Conservation (phyloP, 2,888 invertebrate genomes). For the Prosopocoilus inquinatus region DNA sequence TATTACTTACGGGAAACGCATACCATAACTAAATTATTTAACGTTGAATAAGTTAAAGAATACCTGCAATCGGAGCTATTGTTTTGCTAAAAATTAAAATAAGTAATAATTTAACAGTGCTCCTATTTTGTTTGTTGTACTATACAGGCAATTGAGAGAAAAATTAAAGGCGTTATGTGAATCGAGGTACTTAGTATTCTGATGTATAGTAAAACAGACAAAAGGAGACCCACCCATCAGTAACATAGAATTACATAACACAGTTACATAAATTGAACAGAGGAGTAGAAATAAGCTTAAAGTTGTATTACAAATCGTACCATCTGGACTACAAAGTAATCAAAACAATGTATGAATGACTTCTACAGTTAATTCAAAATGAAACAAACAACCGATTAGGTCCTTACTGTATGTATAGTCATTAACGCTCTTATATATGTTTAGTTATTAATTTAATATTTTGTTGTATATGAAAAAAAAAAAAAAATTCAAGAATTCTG, state of each 20-base stretch:
- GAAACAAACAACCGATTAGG: no score
- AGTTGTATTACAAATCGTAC: background rate
- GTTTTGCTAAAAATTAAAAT: constrained; percentile 10
- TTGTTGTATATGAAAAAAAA: no score
- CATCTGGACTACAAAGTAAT: no score
- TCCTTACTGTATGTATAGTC: no score
- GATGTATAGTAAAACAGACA: background rate
- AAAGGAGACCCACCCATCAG: constrained; percentile 6
- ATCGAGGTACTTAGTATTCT: background rate
- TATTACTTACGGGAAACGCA: constrained; percentile 1
- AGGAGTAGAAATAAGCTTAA: constrained; percentile 3
- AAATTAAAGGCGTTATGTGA: background rate
- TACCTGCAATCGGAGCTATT: constrained; percentile 14
- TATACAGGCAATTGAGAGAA: background rate
- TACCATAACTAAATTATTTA: no score
- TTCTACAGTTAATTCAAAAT: no score
- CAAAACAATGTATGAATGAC: no score
- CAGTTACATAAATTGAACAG: constrained; percentile 8
- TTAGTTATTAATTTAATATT: no score
- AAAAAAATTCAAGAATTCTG: no score
- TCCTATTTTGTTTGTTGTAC: constrained; percentile 1
- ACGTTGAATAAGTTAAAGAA: no score
- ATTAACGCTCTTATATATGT: no score
- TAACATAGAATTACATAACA: constrained; percentile 7
- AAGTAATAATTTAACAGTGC: background rate